These are phyloP conservation scores for Chrysina gloriosa DNA, from an alignment of 2,888 invertebrate genomes.

Conservation along the genomic window DNA sequence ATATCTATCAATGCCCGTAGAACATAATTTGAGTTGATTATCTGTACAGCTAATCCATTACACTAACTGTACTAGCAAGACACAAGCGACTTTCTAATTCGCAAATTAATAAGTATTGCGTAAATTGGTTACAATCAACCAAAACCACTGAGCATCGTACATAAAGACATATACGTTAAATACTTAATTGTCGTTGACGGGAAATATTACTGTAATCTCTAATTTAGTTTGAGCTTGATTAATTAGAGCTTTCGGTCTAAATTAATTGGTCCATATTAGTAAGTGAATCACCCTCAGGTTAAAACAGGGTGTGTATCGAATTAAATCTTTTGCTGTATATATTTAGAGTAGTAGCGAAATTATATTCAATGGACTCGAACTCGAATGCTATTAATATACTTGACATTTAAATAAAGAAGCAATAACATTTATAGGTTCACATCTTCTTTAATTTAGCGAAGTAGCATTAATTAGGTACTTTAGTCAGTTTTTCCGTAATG, in stretches of 20 bases:
- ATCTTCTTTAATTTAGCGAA: too few species aligned
- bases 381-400: too few species aligned
- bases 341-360: too few species aligned
- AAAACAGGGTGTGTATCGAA: too few species aligned
- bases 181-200: background rate
- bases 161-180: background rate
- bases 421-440: too few species aligned
- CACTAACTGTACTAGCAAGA: conserved; percentile 2
- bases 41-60: conserved; percentile 14
- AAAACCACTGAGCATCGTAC: background rate
- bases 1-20: too few species aligned
- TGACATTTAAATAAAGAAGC: too few species aligned
- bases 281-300: background rate
- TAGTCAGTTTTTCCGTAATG: too few species aligned
- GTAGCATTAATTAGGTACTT: too few species aligned
- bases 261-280: too few species aligned
- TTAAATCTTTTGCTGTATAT: too few species aligned
- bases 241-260: background rate
- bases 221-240: background rate
- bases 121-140: background rate
- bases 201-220: background rate
- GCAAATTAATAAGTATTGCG: background rate
- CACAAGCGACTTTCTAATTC: background rate
- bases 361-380: too few species aligned
- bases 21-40: conserved; percentile 18